A percentile compares a stretch with the other conserved stretches of the same genome.
Conservation (phyloP, 2,113 vertebrate genomes). For the Uropsilus gracilis region DNA sequence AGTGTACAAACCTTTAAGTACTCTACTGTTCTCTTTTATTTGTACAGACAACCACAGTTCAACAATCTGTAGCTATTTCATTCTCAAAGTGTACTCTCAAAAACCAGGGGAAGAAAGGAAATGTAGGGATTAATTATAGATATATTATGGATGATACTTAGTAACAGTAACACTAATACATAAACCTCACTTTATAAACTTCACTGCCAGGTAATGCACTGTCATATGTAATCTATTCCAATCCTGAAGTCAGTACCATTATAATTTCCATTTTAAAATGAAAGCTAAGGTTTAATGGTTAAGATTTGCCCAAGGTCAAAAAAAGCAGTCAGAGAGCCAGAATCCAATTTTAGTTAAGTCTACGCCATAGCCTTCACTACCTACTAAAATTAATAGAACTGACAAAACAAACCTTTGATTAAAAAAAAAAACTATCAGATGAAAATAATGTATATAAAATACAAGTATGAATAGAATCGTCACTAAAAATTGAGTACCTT, state of each 20-base stretch:
- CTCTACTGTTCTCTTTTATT: neutral
- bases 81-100: neutral
- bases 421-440: neutral
- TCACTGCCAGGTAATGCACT: neutral
- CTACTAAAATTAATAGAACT: neutral
- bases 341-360: neutral
- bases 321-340: neutral
- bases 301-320: neutral
- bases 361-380: constrained; percentile 14
- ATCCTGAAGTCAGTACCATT: neutral
- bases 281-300: neutral
- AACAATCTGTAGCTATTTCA: neutral
- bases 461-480: neutral
- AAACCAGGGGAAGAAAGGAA: neutral
- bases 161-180: neutral
- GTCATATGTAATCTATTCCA: neutral
- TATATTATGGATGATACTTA: neutral
- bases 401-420: neutral
- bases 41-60: neutral
- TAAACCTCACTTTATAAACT: neutral
- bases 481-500: neutral
- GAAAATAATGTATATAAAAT: neutral
- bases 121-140: neutral
- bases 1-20: neutral
- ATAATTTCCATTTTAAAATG: neutral